These are phyloP conservation scores for Megalops cyprinoides DNA, from an alignment of 2,797 vertebrate genomes.

Conservation along the genomic window DNA sequence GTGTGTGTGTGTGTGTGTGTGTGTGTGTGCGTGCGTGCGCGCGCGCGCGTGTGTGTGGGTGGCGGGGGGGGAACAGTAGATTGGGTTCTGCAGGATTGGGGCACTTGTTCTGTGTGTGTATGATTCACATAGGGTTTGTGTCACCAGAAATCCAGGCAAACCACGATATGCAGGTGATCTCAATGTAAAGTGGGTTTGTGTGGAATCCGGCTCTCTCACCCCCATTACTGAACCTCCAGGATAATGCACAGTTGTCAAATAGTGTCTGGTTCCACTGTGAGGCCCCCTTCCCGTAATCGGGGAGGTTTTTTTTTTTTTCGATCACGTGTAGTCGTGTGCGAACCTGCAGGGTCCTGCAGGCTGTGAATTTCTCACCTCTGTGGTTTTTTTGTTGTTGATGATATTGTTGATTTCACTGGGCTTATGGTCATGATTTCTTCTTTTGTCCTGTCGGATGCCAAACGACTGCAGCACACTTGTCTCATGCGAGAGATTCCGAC, in stretches of 20 bases:
- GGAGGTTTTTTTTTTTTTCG: not conserved
- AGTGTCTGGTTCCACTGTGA: not conserved
- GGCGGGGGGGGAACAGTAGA: not conserved
- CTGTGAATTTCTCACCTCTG: slow-evolving; percentile 1
- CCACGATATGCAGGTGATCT: too few relatives aligned
- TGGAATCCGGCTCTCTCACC: too few relatives aligned
- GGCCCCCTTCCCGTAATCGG: not conserved
- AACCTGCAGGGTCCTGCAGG: slow-evolving; percentile 22
- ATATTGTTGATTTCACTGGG: too few relatives aligned
- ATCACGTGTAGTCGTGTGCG: slow-evolving; percentile 1
- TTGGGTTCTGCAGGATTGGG: too few relatives aligned
- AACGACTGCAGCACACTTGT: not conserved
- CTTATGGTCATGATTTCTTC: not conserved
- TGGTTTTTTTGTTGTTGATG: too few relatives aligned
- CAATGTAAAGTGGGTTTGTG: too few relatives aligned
- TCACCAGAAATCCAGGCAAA: too few relatives aligned
- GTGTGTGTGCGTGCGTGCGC: slow-evolving; percentile 31
- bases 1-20: not conserved
- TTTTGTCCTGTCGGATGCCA: not conserved
- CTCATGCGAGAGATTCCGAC: not conserved
- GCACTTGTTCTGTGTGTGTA: too few relatives aligned
- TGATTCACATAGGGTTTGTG: too few relatives aligned
- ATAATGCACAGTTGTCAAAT: not conserved
- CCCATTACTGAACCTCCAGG: not conserved
- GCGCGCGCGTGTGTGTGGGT: slow-evolving; percentile 15